Base-by-base conservation (phyloP, 2,888 invertebrate genomes). In the Biston betularia region DNA sequence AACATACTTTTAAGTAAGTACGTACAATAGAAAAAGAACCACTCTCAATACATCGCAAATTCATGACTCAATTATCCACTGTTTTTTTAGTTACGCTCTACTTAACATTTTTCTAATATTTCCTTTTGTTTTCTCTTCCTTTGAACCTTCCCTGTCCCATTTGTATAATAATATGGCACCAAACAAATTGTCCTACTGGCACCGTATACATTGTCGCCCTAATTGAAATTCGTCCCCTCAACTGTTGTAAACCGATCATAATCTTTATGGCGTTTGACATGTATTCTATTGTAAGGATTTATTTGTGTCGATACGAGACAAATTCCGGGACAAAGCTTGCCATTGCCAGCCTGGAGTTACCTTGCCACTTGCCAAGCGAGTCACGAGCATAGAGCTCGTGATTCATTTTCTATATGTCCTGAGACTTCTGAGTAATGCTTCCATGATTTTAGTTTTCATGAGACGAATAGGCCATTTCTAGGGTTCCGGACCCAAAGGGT, bases 311-410 rank as follows among this genome's bases (percentile, higher is more conserved):
- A 57, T 75, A 74, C 72, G 74, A 38, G 78, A 74, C 69, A 63
- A 68, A 63, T 59, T 71, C 59, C 62, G 45, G 54, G 64, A 62
- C 59, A 62, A 63, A 60, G 60, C 38, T 62, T 33, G 63, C 75
- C 71, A 38, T 38, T 38, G 38, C 38, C 38, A 8, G 3, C 38
- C 9, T 42, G 45, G 45, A 7, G 8, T 45, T 45, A 14, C 12
- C 44, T 82, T 84, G 80, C 77, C 48, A 34, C 58, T 55, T 45
- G 40, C 49, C 33, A 86, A 70, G 74, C 82, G 56, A 75, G 81
- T 83, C 86, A 85, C 86, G 84, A 83, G 70, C 72, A 73, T 63
- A 72, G 75, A 73, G 67, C 71, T 79, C 77, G 77, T 79, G 79
- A 78, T 76, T 78, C 79, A 79, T 73, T 69, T 69, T 62, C 65